Evolutionary conservation across 2,113 vertebrate genomes (phyloP).

Genomic region (Catharus minimus): DNA sequence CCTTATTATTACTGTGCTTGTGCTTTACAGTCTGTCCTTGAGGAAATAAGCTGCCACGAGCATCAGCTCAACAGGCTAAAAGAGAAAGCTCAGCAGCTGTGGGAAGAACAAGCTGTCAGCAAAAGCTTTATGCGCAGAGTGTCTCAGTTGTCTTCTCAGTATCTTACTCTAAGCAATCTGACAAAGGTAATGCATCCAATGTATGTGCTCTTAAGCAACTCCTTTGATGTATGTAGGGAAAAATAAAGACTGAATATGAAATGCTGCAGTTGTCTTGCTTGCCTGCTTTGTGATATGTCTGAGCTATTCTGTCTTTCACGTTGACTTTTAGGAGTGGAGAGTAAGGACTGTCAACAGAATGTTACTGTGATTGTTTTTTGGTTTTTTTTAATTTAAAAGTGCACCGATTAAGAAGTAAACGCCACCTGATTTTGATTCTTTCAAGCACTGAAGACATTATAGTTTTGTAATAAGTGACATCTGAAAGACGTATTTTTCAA

Average conservation of each 20-base stretch:
- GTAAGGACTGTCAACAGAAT: background rate
- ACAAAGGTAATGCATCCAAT: constrained; percentile 88
- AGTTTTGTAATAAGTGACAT: background rate
- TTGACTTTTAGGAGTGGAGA: background rate
- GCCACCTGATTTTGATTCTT: background rate
- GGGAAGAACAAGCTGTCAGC: constrained; percentile 93
- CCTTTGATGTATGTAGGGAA: background rate
- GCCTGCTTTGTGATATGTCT: background rate
- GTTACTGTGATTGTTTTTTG: background rate
- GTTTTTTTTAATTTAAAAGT: background rate
- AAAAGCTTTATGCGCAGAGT: constrained; percentile 96
- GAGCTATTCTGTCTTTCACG: background rate
- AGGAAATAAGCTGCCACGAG: constrained; percentile 91
- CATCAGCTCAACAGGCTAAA: constrained; percentile 90
- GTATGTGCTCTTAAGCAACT: constrained; percentile 21
- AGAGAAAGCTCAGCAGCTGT: constrained; percentile 93
- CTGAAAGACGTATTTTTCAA: background rate
- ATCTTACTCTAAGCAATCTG: constrained; percentile 93
- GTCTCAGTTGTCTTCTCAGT: constrained; percentile 94
- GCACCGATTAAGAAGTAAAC: background rate
- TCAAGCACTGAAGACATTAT: background rate
- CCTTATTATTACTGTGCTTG: constrained; percentile 75
- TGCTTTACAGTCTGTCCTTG: constrained; percentile 93
- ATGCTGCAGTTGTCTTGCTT: background rate
- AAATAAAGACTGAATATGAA: constrained; percentile 3